phyloP scores from a whole-genome alignment of 2,888 invertebrate genomes.

The Deladenus siricidicola region DNA sequence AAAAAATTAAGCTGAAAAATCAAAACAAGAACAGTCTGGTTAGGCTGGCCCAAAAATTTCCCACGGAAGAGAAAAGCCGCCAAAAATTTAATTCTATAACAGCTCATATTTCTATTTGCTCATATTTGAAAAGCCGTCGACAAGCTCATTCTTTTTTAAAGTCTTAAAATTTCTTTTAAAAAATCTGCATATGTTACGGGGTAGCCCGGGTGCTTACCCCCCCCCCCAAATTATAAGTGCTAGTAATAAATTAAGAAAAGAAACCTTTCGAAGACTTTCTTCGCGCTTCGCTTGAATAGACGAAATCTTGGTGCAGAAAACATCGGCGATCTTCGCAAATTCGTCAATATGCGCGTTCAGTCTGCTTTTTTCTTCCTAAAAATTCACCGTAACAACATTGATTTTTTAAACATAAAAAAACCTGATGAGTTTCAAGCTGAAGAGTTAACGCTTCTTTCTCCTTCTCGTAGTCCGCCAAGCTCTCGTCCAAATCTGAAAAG shows the following conservation, averaged over 20 bases:
- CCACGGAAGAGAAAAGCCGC: no score
- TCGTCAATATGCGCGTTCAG: constrained; percentile 36
- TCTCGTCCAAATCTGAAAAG: constrained; percentile 66
- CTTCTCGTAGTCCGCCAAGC: constrained; percentile 70
- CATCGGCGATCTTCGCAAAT: constrained; percentile 40
- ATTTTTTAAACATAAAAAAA: not conserved
- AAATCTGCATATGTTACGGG: no score
- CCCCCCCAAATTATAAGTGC: no score
- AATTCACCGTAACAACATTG: not conserved
- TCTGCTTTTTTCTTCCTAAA: constrained; percentile 19
- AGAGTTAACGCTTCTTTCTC: constrained; percentile 25
- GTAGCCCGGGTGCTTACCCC: no score
- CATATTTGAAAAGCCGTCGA: no score
- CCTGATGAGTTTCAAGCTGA: constrained; percentile 10
- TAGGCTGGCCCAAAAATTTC: no score
- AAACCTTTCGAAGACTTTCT: not conserved
- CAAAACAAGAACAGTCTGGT: no score
- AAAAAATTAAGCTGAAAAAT: no score
- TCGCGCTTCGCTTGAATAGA: constrained; percentile 25
- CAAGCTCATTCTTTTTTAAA: no score
- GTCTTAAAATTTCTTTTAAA: no score
- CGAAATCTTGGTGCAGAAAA: constrained; percentile 42
- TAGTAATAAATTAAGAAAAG: not conserved
- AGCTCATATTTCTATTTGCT: no score
- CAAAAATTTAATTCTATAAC: no score